Base-by-base conservation (phyloP, 2,888 invertebrate genomes). In the Cheilosia soror region DNA sequence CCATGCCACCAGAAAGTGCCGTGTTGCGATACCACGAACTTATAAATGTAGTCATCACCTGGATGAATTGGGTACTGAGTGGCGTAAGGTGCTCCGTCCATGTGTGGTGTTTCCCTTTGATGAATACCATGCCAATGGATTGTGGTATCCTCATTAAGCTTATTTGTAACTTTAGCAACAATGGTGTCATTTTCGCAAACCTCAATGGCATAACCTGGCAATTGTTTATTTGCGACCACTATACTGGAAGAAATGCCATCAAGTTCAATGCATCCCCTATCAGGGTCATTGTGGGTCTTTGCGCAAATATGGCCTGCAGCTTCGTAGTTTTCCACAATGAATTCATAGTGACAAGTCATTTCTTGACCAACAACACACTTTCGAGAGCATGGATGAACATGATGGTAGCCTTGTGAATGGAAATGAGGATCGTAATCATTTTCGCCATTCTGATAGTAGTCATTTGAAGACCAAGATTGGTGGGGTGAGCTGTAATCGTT, bases 1-100 rank as follows among this genome's bases (percentile, higher is more conserved):
- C 91, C 90, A 66, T 91, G 91, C 91, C 91, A 91, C 91, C 91
- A 91, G 31, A 90, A 90, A 55, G 91, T 91, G 58, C 91, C 91
- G 0, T 79, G 66, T 65, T 91, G 90, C 69, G 89, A 89, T 11
- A 88, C 90, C 66, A 89, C 88, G 73, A 91, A 91, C 29, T 90
- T 89, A 73, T 91, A 91, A 27, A 90, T 90, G 68, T 90, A 91
- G 0, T 90, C 90, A 65, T 91, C 90, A 0, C 91, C 91, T 0
- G 91, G 89, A 75, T 90, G 89, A 20, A 90, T 91, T 0, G 91
- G 91, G 80, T 91, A 91, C 75, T 91, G 91, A 0, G 91, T 91
- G 7, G 91, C 88, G 69, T 89, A 90, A 0, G 91, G 91, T 13
- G 90, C 90, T 0, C 91, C 91, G 53, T 91, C 91, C 91, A 91